Percentiles rank a stretch among this genome's conserved stretches.
phyloP scores from a whole-genome alignment of 1,140 invertebrate genomes.

The Drosophila bifasciata region DNA sequence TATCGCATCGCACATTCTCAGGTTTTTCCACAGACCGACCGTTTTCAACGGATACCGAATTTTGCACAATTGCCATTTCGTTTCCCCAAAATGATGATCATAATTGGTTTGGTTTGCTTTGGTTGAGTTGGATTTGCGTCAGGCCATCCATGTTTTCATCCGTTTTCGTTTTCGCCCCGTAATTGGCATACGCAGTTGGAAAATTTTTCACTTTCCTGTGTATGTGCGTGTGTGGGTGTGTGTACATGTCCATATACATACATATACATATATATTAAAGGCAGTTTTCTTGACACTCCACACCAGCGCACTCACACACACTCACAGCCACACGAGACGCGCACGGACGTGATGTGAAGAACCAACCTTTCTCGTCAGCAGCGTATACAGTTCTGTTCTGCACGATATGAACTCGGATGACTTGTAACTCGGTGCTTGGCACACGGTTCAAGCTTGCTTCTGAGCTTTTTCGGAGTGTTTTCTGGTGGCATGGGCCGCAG shows the following conservation, averaged over 20 bases:
- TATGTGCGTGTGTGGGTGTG: constrained; percentile 14
- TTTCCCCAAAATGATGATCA: constrained; percentile 21
- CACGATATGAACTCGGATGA: constrained; percentile 43
- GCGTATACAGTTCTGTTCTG: constrained; percentile 84
- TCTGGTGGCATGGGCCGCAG: constrained; percentile 34
- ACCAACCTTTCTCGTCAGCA: constrained; percentile 83
- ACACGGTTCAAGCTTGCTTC: constrained; percentile 47
- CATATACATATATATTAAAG: constrained; percentile 18
- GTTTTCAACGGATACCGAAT: constrained; percentile 57
- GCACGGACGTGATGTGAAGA: constrained; percentile 28
- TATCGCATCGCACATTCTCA: constrained; percentile 45
- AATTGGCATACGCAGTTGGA: constrained; percentile 61
- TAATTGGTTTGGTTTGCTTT: constrained; percentile 22
- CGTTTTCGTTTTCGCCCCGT: constrained; percentile 28
- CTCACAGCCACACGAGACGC: constrained; percentile 48
- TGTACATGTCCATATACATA: constrained; percentile 35
- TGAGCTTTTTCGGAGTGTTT: constrained; percentile 74
- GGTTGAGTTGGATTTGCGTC: constrained; percentile 2
- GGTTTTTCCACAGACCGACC: constrained; percentile 21
- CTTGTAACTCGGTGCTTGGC: constrained; percentile 41
- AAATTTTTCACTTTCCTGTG: constrained; percentile 71
- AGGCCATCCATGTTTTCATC: constrained; percentile 4
- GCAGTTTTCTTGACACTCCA: constrained; percentile 44
- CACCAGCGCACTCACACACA: constrained; percentile 31
- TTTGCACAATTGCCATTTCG: constrained; percentile 37